These are phyloP conservation scores for Sarotherodon lohbergeri DNA, from an alignment of 2,113 vertebrate species.

Conservation along the genomic window DNA sequence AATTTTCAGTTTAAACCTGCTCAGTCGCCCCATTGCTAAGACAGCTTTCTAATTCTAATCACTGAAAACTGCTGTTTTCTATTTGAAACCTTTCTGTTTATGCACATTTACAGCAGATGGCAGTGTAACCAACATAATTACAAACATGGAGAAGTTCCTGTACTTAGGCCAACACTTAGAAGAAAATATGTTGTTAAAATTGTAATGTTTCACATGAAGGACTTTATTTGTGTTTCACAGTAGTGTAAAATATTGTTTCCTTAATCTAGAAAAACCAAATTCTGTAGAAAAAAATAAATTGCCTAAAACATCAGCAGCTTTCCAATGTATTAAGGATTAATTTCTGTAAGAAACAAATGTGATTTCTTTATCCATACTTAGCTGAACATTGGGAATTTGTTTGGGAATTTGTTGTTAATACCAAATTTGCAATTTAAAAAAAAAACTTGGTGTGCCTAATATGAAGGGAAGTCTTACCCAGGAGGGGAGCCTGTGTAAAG, in stretches of 20 bases:
- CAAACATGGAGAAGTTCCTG: background rate
- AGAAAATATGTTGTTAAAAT: background rate
- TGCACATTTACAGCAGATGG: background rate
- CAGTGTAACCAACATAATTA: background rate
- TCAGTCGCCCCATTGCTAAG: background rate
- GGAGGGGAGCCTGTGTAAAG: slow-evolving; percentile 93
- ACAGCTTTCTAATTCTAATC: background rate
- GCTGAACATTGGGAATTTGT: background rate
- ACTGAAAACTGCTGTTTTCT: background rate
- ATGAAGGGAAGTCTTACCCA: slow-evolving; percentile 78
- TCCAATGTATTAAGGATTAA: background rate
- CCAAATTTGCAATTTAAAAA: background rate
- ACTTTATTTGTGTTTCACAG: background rate
- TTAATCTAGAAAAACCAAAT: background rate
- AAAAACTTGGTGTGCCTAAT: background rate
- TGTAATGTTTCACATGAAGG: background rate
- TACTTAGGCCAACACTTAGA: background rate
- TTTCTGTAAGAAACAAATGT: background rate
- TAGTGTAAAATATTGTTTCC: background rate
- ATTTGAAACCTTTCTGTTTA: background rate
- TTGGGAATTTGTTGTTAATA: background rate
- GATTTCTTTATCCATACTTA: background rate
- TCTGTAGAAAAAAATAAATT: rapidly evolving
- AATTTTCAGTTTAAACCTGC: background rate
- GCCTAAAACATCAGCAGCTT: background rate